Percentiles rank a stretch among this genome's conserved stretches.
Conservation (phyloP, 2,113 vertebrate genomes). For the Okapia johnstoni region DNA sequence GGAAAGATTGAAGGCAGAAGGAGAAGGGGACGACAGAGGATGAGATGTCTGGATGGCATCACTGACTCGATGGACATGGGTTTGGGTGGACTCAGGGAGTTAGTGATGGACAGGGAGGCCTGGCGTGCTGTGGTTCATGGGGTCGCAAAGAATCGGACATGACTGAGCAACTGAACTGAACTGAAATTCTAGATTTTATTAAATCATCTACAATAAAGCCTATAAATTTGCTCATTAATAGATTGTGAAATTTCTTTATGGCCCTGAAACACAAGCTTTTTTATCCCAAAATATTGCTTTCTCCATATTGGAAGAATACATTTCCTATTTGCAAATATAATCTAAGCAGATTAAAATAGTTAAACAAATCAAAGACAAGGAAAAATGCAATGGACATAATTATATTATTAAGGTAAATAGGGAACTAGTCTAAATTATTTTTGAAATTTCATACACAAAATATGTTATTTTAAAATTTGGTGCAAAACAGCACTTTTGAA, state of each 20-base stretch:
- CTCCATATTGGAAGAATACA: background rate
- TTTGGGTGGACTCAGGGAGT: too few relatives aligned
- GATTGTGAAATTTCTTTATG: background rate
- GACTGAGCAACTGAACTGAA: too few relatives aligned
- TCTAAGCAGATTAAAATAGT: background rate
- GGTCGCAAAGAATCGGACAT: too few relatives aligned
- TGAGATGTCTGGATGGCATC: too few relatives aligned
- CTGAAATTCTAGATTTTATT: background rate
- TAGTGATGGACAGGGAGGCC: too few relatives aligned
- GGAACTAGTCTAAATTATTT: background rate
- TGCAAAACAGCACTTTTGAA: background rate
- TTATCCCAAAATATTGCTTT: background rate
- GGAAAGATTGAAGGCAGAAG: too few relatives aligned
- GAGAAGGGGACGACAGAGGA: too few relatives aligned
- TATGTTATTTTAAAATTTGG: background rate
- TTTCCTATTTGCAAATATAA: background rate
- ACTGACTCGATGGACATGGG: too few relatives aligned
- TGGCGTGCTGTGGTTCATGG: too few relatives aligned
- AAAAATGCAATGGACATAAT: background rate
- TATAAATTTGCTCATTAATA: background rate
- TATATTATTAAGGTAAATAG: background rate
- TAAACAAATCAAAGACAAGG: background rate
- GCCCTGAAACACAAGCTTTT: background rate
- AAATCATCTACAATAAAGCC: background rate
- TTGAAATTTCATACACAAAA: background rate